phyloP scores from a whole-genome alignment of 2,797 vertebrate species.

The Uromys caudimaculatus region DNA sequence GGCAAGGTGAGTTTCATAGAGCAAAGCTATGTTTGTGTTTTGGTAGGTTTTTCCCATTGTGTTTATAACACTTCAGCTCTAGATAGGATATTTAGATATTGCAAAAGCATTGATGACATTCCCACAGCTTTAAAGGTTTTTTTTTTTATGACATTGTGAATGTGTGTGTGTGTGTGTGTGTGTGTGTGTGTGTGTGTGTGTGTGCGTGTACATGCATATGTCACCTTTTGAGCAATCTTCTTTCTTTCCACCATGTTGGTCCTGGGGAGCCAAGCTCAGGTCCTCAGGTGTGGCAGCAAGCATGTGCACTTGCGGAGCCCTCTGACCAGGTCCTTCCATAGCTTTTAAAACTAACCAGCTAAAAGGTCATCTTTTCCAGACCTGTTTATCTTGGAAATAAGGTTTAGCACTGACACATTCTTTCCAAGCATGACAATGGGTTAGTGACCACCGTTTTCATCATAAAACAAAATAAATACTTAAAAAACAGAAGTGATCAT shows the following conservation, averaged over 20 bases:
- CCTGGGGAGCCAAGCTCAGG: too few species aligned
- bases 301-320: rapidly evolving
- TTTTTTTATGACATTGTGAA: not conserved
- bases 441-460: not conserved
- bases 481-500: slow-evolving; percentile 18
- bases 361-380: not conserved
- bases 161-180: not conserved
- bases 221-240: not conserved
- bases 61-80: not conserved
- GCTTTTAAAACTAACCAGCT: not conserved
- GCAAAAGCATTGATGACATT: slow-evolving; percentile 1
- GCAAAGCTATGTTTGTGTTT: not conserved
- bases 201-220: not conserved
- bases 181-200: not conserved
- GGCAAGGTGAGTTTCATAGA: not conserved
- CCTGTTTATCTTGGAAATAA: slow-evolving; percentile 36
- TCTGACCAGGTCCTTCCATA: not conserved
- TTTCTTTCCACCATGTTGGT: not conserved
- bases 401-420: not conserved
- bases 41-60: not conserved
- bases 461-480: slow-evolving; percentile 14
- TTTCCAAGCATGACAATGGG: not conserved
- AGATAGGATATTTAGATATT: slow-evolving; percentile 29
- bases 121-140: not conserved
- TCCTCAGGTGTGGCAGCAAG: not conserved